Conservation (phyloP, 2,113 vertebrate genomes). For the Callopanchax toddi region DNA sequence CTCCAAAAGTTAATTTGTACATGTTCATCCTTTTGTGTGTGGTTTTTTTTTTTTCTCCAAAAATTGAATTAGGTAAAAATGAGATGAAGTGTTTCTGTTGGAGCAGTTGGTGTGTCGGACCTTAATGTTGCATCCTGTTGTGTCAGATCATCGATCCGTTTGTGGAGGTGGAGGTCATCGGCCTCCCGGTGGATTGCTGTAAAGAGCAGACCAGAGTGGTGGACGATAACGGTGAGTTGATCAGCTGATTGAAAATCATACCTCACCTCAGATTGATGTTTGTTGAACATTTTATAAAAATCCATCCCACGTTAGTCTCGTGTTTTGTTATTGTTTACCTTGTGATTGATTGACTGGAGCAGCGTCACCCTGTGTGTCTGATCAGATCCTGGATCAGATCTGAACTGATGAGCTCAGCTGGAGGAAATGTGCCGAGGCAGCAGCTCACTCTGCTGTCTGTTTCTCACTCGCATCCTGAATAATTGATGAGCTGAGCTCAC, state of each 20-base stretch:
- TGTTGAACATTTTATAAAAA: no score
- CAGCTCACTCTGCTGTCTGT: slow-evolving; percentile 20
- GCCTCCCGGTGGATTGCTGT: slow-evolving; percentile 91
- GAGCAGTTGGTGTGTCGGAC: no score
- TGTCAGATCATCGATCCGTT: slow-evolving; percentile 97
- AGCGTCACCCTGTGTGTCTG: not conserved
- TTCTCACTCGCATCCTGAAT: slow-evolving; percentile 40
- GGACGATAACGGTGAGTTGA: slow-evolving; percentile 93
- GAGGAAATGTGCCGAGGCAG: slow-evolving; percentile 29
- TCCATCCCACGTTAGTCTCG: no score
- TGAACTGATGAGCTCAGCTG: slow-evolving; percentile 58
- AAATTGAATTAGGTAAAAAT: no score
- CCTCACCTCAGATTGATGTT: no score
- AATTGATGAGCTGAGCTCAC: slow-evolving; percentile 60
- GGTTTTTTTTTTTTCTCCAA: no score
- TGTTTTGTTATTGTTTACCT: no score
- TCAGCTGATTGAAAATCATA: no score
- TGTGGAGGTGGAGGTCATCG: slow-evolving; percentile 97
- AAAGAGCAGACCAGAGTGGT: slow-evolving; percentile 97
- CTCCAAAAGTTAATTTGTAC: no score
- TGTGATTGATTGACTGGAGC: not conserved
- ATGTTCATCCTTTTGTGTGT: no score
- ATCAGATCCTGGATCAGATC: slow-evolving; percentile 12
- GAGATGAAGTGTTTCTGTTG: no score
- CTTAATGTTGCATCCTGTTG: not conserved